Conservation (phyloP, 1,140 invertebrate species). For the Oryzaephilus surinamensis region DNA sequence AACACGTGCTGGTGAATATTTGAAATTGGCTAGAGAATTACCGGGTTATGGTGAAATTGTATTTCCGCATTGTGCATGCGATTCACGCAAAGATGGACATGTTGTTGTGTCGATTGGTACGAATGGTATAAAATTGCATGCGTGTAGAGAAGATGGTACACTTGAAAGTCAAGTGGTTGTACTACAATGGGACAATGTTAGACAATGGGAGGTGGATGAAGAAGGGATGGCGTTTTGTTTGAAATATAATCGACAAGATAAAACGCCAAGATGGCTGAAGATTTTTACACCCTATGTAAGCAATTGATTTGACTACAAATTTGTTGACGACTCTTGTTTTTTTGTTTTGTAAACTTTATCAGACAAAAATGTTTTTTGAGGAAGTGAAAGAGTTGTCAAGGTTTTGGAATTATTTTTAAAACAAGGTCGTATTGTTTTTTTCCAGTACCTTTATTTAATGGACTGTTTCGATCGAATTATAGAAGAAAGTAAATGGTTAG, state of each 20-base stretch:
- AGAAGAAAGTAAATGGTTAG: slow-evolving; percentile 75
- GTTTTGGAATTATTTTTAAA: slow-evolving; percentile 4
- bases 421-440: slow-evolving; percentile 35
- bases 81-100: slow-evolving; percentile 85
- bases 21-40: slow-evolving; percentile 72
- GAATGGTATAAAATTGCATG: slow-evolving; percentile 69
- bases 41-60: slow-evolving; percentile 87
- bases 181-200: slow-evolving; percentile 71
- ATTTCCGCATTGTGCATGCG: slow-evolving; percentile 92
- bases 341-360: slow-evolving; percentile 5
- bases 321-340: slow-evolving; percentile 1
- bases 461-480: slow-evolving; percentile 92
- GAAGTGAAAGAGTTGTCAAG: no score
- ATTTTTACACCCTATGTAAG: slow-evolving; percentile 88
- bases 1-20: slow-evolving; percentile 77
- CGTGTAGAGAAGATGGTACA: slow-evolving; percentile 78
- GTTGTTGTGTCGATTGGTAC: slow-evolving; percentile 68
- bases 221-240: slow-evolving; percentile 84
- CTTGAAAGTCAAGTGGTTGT: slow-evolving; percentile 73
- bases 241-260: slow-evolving; percentile 73
- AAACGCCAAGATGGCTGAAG: slow-evolving; percentile 75
- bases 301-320: slow-evolving; percentile 21
- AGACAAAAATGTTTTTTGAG: neutral
- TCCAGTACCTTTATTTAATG: slow-evolving; percentile 83
- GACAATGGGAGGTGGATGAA: slow-evolving; percentile 80